phyloP scores from a whole-genome alignment of 2,113 vertebrate genomes.

The Microcebus tavaratra region DNA sequence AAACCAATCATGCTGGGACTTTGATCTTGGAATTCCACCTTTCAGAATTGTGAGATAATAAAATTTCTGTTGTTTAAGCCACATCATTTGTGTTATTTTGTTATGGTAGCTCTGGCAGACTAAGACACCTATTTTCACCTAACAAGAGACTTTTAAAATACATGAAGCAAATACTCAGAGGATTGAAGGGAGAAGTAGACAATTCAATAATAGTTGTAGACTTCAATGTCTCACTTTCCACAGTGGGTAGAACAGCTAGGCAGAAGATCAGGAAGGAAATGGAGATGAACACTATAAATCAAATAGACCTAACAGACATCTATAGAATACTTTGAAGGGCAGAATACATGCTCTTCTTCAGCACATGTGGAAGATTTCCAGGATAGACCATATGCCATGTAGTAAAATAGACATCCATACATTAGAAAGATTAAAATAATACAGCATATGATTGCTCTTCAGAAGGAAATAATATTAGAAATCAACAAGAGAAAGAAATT shows the following conservation, averaged over 20 bases:
- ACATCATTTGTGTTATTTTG: not conserved
- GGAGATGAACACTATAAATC: not conserved
- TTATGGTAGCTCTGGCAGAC: not conserved
- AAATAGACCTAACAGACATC: not conserved
- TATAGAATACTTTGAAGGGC: not conserved
- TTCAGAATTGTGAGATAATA: not conserved
- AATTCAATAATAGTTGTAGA: not conserved
- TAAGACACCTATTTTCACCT: not conserved
- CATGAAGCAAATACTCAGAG: not conserved
- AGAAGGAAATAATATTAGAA: not conserved
- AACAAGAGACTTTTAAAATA: not conserved
- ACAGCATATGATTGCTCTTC: not conserved
- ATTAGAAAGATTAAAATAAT: not conserved
- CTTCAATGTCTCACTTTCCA: not conserved
- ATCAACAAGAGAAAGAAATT: not conserved
- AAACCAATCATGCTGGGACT: not conserved
- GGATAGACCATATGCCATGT: not conserved
- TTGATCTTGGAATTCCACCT: not conserved
- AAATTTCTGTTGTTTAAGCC: not conserved
- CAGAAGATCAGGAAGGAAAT: not conserved
- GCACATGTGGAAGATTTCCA: not conserved
- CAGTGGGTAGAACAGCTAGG: not conserved
- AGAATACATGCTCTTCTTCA: not conserved
- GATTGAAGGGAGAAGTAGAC: not conserved
- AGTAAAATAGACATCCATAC: not conserved